Evolutionary conservation across 2,888 invertebrate genomes (phyloP).

Genomic region (Andrena dorsata): DNA sequence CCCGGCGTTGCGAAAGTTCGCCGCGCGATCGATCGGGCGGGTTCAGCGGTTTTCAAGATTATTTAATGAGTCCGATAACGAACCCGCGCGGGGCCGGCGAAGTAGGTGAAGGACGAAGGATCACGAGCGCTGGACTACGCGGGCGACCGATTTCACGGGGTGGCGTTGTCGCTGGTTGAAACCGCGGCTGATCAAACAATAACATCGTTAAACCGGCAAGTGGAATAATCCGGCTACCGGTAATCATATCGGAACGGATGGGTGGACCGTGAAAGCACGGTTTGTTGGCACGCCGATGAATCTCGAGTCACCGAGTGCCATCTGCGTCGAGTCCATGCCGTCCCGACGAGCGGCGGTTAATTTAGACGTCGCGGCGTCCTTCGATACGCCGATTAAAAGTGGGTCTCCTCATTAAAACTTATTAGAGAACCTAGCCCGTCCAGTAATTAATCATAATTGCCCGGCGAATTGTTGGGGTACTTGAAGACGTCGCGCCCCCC

Average conservation of each 20-base stretch:
- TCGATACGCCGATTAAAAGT: constrained; percentile 27
- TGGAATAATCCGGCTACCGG: constrained; percentile 70
- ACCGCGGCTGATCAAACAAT: constrained; percentile 72
- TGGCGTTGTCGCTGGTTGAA: constrained; percentile 43
- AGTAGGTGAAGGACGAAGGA: constrained; percentile 44
- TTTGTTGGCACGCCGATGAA: constrained; percentile 57
- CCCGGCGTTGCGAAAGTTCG: constrained; percentile 9
- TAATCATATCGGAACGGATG: constrained; percentile 65
- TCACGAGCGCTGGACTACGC: background rate
- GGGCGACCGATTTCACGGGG: constrained; percentile 14
- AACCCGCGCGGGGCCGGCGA: background rate
- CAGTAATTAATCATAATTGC: constrained; percentile 36
- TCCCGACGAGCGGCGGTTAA: constrained; percentile 21
- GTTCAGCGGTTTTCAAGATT: constrained; percentile 45
- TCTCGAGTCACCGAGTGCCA: constrained; percentile 43
- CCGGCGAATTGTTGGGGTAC: background rate
- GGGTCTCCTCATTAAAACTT: constrained; percentile 35
- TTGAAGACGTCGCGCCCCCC: background rate
- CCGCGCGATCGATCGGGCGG: constrained; percentile 36
- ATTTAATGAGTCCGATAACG: constrained; percentile 43
- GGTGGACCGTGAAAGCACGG: constrained; percentile 62
- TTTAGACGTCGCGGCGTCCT: background rate
- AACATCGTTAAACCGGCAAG: constrained; percentile 71
- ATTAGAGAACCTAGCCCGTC: constrained; percentile 9
- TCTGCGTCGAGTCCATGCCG: constrained; percentile 20